Evolutionary conservation across 2,113 vertebrate genomes (phyloP).

Genomic region (Daphoenositta chrysoptera): DNA sequence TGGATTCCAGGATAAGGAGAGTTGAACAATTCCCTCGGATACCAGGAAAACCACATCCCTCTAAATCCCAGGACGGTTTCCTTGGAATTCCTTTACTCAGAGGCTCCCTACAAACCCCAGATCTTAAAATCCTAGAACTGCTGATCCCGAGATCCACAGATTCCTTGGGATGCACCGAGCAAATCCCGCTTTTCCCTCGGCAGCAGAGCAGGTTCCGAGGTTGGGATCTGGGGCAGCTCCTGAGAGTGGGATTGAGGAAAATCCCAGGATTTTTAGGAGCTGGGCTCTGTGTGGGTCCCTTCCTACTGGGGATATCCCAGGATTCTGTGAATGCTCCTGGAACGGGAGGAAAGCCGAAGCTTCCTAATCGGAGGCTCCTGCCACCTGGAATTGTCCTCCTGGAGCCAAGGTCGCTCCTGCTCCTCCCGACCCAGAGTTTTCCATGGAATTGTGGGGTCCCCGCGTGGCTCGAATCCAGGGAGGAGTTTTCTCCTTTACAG

Average conservation of each 20-base stretch:
- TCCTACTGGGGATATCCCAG: background rate
- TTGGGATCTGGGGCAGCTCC: background rate
- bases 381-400: background rate
- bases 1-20: background rate
- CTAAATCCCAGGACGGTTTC: background rate
- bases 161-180: rapidly evolving
- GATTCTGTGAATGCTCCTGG: background rate
- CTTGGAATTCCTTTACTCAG: background rate
- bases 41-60: rapidly evolving
- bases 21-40: background rate
- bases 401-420: background rate
- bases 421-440: background rate
- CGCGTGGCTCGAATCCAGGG: background rate
- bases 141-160: background rate
- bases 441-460: background rate
- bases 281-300: background rate
- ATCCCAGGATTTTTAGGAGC: background rate
- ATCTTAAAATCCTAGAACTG: background rate
- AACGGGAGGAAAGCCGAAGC: background rate
- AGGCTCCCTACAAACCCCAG: background rate
- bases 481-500: conserved; percentile 21
- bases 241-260: background rate
- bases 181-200: rapidly evolving
- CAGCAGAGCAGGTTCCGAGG: rapidly evolving
- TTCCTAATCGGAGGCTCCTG: background rate